A percentile compares a stretch with the other conserved stretches of the same genome.
These are phyloP conservation scores for Mythimna pallens DNA, from an alignment of 2,888 invertebrate species.

Conservation along the genomic window DNA sequence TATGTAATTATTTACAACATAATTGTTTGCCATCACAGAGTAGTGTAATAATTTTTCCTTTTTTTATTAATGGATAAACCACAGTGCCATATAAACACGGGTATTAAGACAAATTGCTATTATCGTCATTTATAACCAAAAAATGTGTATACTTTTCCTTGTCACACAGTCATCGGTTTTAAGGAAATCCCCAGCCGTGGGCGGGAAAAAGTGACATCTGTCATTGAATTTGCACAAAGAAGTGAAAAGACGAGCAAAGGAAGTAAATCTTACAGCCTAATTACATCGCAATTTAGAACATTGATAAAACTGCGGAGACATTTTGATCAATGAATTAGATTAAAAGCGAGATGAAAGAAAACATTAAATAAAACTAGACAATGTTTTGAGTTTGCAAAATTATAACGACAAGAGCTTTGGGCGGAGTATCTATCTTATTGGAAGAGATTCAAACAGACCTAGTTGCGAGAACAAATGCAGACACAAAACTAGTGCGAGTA, in stretches of 20 bases:
- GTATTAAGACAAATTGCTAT: slow-evolving; percentile 6
- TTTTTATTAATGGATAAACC: slow-evolving; percentile 6
- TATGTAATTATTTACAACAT: no score
- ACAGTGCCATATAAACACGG: not conserved
- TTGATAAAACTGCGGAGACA: slow-evolving; percentile 35
- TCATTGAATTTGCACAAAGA: slow-evolving; percentile 38
- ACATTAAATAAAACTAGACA: slow-evolving; percentile 62
- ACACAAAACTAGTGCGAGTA: slow-evolving; percentile 76
- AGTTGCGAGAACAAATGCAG: slow-evolving; percentile 65
- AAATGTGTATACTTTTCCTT: slow-evolving; percentile 16
- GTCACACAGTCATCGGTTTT: slow-evolving; percentile 14
- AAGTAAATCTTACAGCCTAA: slow-evolving; percentile 39
- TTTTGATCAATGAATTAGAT: slow-evolving; percentile 56
- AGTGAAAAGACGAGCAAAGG: slow-evolving; percentile 26
- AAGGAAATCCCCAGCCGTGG: slow-evolving; percentile 32
- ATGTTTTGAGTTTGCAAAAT: slow-evolving; percentile 55
- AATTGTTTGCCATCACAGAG: not conserved
- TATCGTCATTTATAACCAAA: slow-evolving; percentile 2
- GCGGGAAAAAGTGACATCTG: slow-evolving; percentile 40
- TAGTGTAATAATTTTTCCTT: not conserved
- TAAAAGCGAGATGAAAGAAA: slow-evolving; percentile 66
- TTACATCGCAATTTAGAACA: slow-evolving; percentile 34
- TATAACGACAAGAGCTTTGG: slow-evolving; percentile 65
- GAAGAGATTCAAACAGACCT: slow-evolving; percentile 75
- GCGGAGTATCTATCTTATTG: slow-evolving; percentile 72